These are phyloP conservation scores for Drosophila bocki DNA, from an alignment of 1,140 invertebrate genomes.

Conservation along the genomic window DNA sequence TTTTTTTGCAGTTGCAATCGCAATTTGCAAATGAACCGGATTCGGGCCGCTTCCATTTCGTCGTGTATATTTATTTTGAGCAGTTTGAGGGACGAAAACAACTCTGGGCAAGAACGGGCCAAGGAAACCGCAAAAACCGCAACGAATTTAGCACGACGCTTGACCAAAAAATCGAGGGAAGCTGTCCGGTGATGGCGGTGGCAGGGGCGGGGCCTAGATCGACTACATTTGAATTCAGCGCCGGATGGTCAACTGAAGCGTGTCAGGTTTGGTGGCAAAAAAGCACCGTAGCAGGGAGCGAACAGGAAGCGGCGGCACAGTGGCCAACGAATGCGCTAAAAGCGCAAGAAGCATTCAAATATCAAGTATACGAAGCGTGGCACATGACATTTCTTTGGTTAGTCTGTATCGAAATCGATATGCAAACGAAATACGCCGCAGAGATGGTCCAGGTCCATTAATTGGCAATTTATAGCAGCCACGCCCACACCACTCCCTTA, in stretches of 20 bases:
- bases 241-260: constrained; percentile 57
- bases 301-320: constrained; percentile 4
- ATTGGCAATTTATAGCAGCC: constrained; percentile 78
- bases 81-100: constrained; percentile 47
- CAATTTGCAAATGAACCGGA: constrained; percentile 69
- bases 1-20: constrained; percentile 33
- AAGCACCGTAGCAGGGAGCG: constrained; percentile 1
- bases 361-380: constrained; percentile 38
- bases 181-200: background rate
- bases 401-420: constrained; percentile 50
- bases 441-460: constrained; percentile 58
- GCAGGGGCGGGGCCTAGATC: constrained; percentile 6
- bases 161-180: constrained; percentile 56
- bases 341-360: constrained; percentile 28
- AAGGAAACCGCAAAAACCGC: constrained; percentile 74
- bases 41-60: constrained; percentile 46
- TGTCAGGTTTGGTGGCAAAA: constrained; percentile 45
- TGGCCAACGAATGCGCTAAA: constrained; percentile 47
- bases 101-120: constrained; percentile 56
- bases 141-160: constrained; percentile 78
- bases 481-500: constrained; percentile 12
- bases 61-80: constrained; percentile 67
- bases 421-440: constrained; percentile 69
- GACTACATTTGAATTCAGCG: constrained; percentile 66
- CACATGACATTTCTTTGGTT: constrained; percentile 19